Conservation (phyloP, 2,888 invertebrate species). For the Mythimna albipuncta region DNA sequence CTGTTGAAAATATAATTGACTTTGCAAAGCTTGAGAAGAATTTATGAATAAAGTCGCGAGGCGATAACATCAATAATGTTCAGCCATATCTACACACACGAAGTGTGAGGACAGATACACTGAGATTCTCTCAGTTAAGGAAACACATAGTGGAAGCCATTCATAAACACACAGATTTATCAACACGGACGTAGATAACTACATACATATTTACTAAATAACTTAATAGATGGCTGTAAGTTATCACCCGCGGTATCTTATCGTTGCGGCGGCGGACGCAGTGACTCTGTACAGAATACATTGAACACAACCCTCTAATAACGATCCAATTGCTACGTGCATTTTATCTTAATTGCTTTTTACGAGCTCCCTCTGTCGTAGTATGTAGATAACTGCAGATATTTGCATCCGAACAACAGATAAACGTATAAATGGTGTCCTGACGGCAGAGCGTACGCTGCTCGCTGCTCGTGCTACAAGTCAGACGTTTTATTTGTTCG, state of each 20-base stretch:
- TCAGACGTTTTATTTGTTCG: constrained; percentile 51
- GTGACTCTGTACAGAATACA: constrained; percentile 23
- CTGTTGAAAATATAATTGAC: constrained; percentile 16
- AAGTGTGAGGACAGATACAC: constrained; percentile 6
- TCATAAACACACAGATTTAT: constrained; percentile 23
- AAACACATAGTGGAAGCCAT: constrained; percentile 9
- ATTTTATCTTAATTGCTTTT: constrained; percentile 61
- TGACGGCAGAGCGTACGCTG: neutral
- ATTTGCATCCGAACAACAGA: constrained; percentile 49
- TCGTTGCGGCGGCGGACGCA: constrained; percentile 11
- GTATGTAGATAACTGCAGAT: constrained; percentile 32
- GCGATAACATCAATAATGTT: neutral
- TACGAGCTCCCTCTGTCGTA: constrained; percentile 40
- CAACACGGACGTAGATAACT: constrained; percentile 20
- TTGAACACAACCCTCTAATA: constrained; percentile 42
- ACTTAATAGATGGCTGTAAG: constrained; percentile 4
- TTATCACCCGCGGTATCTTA: constrained; percentile 21
- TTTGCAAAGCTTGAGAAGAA: constrained; percentile 7
- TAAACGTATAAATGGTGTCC: constrained; percentile 42
- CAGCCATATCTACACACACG: constrained; percentile 1
- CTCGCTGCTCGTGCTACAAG: constrained; percentile 25
- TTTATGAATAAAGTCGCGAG: neutral
- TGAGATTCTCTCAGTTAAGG: constrained; percentile 6
- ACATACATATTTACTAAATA: constrained; percentile 16
- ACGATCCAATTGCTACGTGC: constrained; percentile 41